These are phyloP conservation scores for Amphiprion clarkii DNA, from an alignment of 2,797 vertebrate species.

Conservation along the genomic window DNA sequence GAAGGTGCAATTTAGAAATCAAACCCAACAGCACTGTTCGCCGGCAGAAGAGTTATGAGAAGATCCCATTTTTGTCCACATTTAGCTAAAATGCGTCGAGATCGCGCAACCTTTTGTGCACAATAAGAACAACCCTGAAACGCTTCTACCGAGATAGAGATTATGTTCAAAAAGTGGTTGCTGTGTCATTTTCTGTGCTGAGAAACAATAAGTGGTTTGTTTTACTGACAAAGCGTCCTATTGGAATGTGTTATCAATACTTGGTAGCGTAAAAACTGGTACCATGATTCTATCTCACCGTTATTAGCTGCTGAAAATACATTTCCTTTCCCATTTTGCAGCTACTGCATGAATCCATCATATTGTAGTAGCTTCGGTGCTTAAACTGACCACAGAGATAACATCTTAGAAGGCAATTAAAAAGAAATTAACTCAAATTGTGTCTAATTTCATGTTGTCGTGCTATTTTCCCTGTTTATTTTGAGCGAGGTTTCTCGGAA, in stretches of 20 bases:
- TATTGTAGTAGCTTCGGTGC: constrained; percentile 41
- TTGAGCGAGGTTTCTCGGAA: constrained; percentile 84
- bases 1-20: constrained; percentile 73
- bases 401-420: constrained; percentile 82
- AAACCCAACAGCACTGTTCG: constrained; percentile 57
- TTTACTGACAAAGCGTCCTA: constrained; percentile 26
- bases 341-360: constrained; percentile 32
- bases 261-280: not conserved
- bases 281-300: not conserved
- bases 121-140: constrained; percentile 36
- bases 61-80: constrained; percentile 7
- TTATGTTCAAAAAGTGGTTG: constrained; percentile 40
- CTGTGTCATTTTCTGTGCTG: constrained; percentile 8
- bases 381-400: constrained; percentile 81
- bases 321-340: not conserved
- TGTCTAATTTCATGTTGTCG: constrained; percentile 86
- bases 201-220: not conserved
- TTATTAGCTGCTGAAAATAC: not conserved
- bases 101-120: constrained; percentile 41
- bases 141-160: constrained; percentile 30
- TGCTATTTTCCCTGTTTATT: constrained; percentile 85
- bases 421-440: constrained; percentile 83
- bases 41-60: constrained; percentile 51
- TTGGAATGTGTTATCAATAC: not conserved
- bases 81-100: constrained; percentile 49